Conservation (phyloP, 2,888 invertebrate species). For the Drepana falcataria region DNA sequence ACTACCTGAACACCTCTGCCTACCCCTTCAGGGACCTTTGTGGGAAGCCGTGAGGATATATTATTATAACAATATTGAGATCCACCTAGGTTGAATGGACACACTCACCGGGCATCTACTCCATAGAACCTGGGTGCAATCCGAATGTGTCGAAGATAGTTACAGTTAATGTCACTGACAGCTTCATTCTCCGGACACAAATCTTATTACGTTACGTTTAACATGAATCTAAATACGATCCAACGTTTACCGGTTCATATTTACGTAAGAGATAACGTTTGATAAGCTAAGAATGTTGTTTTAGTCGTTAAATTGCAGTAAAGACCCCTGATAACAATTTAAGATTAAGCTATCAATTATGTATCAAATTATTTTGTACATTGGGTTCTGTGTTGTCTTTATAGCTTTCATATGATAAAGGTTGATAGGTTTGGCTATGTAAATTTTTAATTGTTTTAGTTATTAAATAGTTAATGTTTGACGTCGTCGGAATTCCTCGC, state of each 20-base stretch:
- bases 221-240: slow-evolving; percentile 32
- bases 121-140: slow-evolving; percentile 31
- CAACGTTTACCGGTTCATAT: slow-evolving; percentile 18
- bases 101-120: slow-evolving; percentile 19
- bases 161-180: slow-evolving; percentile 50
- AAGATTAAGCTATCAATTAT: slow-evolving; percentile 17
- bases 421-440: slow-evolving; percentile 1
- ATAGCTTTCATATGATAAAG: slow-evolving; percentile 7
- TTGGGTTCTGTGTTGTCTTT: slow-evolving; percentile 5
- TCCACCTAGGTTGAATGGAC: too few relatives aligned
- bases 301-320: slow-evolving; percentile 33
- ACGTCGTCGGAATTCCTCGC: neutral
- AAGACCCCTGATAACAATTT: slow-evolving; percentile 31
- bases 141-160: slow-evolving; percentile 49
- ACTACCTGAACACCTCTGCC: too few relatives aligned
- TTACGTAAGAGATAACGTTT: slow-evolving; percentile 24
- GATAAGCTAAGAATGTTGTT: slow-evolving; percentile 24
- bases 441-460: neutral
- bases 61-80: too few relatives aligned
- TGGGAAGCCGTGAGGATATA: too few relatives aligned
- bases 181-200: slow-evolving; percentile 41
- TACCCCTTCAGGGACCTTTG: too few relatives aligned
- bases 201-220: slow-evolving; percentile 41
- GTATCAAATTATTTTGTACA: slow-evolving; percentile 13
- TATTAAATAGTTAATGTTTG: neutral